These are phyloP conservation scores for Drosophila lutescens DNA, from an alignment of 2,888 invertebrate genomes.

Conservation along the genomic window DNA sequence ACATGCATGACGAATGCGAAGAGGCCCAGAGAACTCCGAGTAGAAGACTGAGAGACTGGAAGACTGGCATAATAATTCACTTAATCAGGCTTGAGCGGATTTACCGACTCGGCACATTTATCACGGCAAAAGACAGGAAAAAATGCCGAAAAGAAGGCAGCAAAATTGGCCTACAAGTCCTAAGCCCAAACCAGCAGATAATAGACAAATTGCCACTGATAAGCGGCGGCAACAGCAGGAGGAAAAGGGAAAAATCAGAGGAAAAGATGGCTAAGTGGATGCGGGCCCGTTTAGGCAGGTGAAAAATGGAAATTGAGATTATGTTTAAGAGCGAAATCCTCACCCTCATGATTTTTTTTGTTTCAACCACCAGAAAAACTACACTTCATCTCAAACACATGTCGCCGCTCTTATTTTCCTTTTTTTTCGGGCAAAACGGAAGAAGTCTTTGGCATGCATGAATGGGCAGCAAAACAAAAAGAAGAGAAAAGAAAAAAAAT, in stretches of 20 bases:
- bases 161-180: slow-evolving; percentile 56
- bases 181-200: slow-evolving; percentile 44
- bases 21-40: slow-evolving; percentile 9
- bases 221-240: slow-evolving; percentile 38
- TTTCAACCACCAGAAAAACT: slow-evolving; percentile 22
- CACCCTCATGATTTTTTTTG: slow-evolving; percentile 2
- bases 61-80: slow-evolving; percentile 68
- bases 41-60: slow-evolving; percentile 18
- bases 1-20: slow-evolving; percentile 69
- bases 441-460: slow-evolving; percentile 65
- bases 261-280: slow-evolving; percentile 55
- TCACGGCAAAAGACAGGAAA: slow-evolving; percentile 41
- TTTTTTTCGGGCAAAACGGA: slow-evolving; percentile 56
- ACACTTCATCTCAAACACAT: slow-evolving; percentile 59
- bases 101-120: slow-evolving; percentile 62
- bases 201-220: slow-evolving; percentile 74
- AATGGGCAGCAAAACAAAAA: slow-evolving; percentile 44
- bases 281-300: slow-evolving; percentile 69
- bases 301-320: slow-evolving; percentile 78
- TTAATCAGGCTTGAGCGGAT: slow-evolving; percentile 78
- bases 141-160: slow-evolving; percentile 22
- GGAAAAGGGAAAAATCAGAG: slow-evolving; percentile 6
- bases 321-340: slow-evolving; percentile 48
- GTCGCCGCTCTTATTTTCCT: slow-evolving; percentile 55
- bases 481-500: neutral